These are phyloP conservation scores for Sebastes fasciatus DNA, from an alignment of 2,113 vertebrate genomes.

Conservation along the genomic window DNA sequence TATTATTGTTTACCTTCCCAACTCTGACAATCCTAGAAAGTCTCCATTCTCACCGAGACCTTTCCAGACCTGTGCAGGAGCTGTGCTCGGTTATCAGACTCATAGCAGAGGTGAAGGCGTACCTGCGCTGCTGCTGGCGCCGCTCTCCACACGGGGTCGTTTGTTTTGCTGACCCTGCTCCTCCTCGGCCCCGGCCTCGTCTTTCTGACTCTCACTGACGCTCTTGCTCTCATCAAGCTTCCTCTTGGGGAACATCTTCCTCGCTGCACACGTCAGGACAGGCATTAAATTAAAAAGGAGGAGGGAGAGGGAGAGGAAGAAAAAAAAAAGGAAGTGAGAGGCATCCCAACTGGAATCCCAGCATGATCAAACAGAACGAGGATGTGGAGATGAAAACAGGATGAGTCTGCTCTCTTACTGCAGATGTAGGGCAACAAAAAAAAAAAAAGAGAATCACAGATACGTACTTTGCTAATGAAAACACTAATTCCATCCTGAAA, in stretches of 20 bases:
- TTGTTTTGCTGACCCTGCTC: conserved; percentile 65
- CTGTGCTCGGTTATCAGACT: background rate
- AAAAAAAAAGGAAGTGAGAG: background rate
- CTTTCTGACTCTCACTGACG: conserved; percentile 57
- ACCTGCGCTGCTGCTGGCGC: conserved; percentile 36
- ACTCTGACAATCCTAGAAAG: background rate
- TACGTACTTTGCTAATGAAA: conserved; percentile 70
- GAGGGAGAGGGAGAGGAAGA: too few relatives aligned
- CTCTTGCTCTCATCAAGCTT: conserved; percentile 76
- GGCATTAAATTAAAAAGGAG: conserved; percentile 25
- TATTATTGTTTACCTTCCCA: conserved; percentile 12
- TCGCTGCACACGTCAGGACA: conserved; percentile 79
- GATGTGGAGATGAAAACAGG: conserved; percentile 55
- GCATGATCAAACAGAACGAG: conserved; percentile 51
- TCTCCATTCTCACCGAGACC: background rate
- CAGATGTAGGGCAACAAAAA: conserved; percentile 54
- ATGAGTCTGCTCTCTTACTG: conserved; percentile 19
- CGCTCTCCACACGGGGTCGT: conserved; percentile 66
- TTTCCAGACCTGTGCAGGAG: background rate
- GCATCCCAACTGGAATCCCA: conserved; percentile 43
- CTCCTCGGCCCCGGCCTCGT: conserved; percentile 59
- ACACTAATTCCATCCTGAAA: conserved; percentile 67
- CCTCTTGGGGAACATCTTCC: conserved; percentile 91
- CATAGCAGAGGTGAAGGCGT: conserved; percentile 26
- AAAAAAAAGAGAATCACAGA: conserved; percentile 32